Evolutionary conservation across 2,797 vertebrate species (phyloP), one percentile per base, ranked within the genome.

Genomic region (Poecilia gillii): DNA sequence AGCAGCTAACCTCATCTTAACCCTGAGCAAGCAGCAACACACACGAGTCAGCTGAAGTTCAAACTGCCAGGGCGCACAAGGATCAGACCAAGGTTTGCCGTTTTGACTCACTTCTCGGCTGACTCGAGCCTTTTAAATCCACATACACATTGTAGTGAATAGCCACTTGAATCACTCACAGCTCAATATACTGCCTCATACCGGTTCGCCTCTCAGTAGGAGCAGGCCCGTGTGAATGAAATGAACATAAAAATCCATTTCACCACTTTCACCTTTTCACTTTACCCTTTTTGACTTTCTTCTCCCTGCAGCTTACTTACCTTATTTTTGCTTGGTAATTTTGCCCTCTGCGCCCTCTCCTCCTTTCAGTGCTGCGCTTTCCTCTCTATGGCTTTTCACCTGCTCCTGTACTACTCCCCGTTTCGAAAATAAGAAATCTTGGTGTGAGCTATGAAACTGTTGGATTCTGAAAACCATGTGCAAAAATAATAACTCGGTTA

Each of bases 121-220:
- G 53, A 83, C 77, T 84, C 74, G 14, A 85, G 85, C 89, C 84
- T 91, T 93, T 92, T 84, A 91, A 84, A 85, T 87, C 81, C 80
- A 43, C 81, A 28, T 55, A 81, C 87, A 81, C 81, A 84, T 81
- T 70, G 86, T 28, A n/a, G 75, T 81, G 88, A 85, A 92, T 68
- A 76, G 86, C 86, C 91, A 91, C 93, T 94, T 88, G 86, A 90
- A 94, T 92, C 88, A 91, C 89, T 92, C 86, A 81, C 79, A 82
- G 90, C 92, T 93, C 91, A 92, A 91, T 85, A 85, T 82, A 87
- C 90, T 79, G 88, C 88, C 77, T 83, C 82, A 88, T 84, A 81
- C 81, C 83, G 84, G 76, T 87, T 77, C 85, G 91, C 88, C 76
- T 83, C 87, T 91, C 91, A 91, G 93, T 85, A 84, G 91, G 84